Evolutionary conservation across 2,113 vertebrate species (phyloP), one percentile per base, ranked within the genome.

Genomic region (Arvicanthis niloticus): DNA sequence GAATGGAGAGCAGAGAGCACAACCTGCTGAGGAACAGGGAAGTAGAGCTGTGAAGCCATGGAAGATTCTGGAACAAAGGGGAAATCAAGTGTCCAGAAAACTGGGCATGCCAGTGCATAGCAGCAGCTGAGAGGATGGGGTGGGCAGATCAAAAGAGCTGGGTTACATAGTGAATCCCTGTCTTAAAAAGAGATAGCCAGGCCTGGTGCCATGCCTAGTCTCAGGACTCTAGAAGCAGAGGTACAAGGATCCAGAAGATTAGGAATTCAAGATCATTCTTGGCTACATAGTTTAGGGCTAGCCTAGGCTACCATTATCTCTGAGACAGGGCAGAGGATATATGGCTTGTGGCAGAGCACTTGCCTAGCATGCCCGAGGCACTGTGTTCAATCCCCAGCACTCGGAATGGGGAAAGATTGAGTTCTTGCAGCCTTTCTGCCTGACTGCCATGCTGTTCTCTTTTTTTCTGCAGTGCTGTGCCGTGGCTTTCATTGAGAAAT

Each of bases 401-500:
- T 53, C 12, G 42, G 19, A 34, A 12, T 88, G 48, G 51, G 24
- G 22, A 72, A 60, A 80, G 26, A 37, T 58, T 37, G 51, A 42
- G 21, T 65, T 76, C 88, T 65, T 81, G 13, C 88, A 81, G 34
- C 72, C 75, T 24, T 34, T 62, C 42, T 29, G 8, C 45, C 73
- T 48, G 29, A 65, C 73, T 12, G 0, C 37, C 19, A 51, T 4
- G 5, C 42, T 19, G 7, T 67, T 67, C 72, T 97, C 51, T 97
- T 88, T 16, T 16, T 85, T 62, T 93, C 96, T 94, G 29, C 86
- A 99, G 99, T 99, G 99, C 98, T 99, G 99, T 76, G 99, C 99
- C 0, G 99, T 99, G 95, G 99, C 99, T 97, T 99, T 99, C 97
- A 99, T 99, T 73, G 99, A 99, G 96, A 99, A 99, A 96, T 94